Evolutionary conservation across 2,888 invertebrate genomes (phyloP), one percentile per base, ranked within the genome.

Genomic region (Drosophila rellima): DNA sequence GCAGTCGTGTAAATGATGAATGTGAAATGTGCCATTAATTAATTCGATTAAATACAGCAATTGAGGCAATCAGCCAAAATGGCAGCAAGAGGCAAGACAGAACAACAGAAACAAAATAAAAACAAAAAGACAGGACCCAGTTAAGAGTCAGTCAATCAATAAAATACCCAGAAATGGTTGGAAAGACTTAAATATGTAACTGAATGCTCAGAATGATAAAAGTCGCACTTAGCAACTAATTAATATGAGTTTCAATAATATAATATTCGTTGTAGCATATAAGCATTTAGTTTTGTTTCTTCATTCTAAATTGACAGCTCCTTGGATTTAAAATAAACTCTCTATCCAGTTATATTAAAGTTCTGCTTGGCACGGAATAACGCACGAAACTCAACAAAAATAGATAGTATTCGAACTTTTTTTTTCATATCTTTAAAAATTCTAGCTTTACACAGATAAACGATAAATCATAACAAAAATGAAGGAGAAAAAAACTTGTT

Each of bases 21-120:
- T 84, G 86, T 79, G 86, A 89, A 88, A 85, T 84, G 86, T 73
- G 77, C 86, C 86, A 85, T 89, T 84, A 89, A 89, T 84, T 84
- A 84, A 84, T 89, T 84, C 88, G 88, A 84, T 84, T 84, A 88
- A 89, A 86, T 73, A 74, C 70, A 52, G 82, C 80, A 80, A 69
- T 75, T 64, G 79, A 82, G 84, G 72, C 90, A 84, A 84, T 84
- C 84, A 84, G 85, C 60, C 73, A 88, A 84, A 74, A 81, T 56
- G 61, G 31, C 64, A 62, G 39, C 42, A 20, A 26, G 55, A 54
- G 47, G 51, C 59, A 52, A 40, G 10, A 18, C 4, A 33, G 37
- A 51, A 45, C 48, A 61, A 50, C 26, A 67, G 55, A 39, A 15
- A 31, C n/a, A 15, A 55, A 51, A 33, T 18, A 55, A 29, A 18